Evolutionary conservation across 2,888 invertebrate genomes (phyloP).

Genomic region (Orchesellides sinensis): DNA sequence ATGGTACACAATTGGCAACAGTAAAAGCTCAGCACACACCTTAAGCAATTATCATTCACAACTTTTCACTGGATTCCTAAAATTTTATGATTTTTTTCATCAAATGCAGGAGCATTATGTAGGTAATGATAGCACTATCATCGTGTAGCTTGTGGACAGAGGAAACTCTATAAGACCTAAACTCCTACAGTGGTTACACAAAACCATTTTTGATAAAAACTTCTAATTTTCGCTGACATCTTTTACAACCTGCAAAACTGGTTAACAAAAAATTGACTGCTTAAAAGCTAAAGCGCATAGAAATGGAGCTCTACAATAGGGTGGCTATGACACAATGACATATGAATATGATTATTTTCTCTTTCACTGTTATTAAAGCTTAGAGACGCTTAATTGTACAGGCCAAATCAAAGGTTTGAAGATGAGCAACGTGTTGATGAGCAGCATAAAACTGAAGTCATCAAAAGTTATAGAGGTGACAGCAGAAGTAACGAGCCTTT

Average conservation of each 20-base stretch:
- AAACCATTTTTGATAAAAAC: background rate
- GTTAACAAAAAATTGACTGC: constrained; percentile 22
- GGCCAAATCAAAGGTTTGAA: background rate
- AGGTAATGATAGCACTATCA: constrained; percentile 34
- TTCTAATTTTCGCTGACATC: constrained; percentile 14
- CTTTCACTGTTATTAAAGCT: background rate
- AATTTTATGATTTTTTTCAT: background rate
- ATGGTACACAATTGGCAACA: constrained; percentile 39
- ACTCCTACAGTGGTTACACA: background rate
- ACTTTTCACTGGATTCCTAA: constrained; percentile 24
- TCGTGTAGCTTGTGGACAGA: too few relatives aligned
- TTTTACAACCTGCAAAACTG: constrained; percentile 41
- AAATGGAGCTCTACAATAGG: background rate
- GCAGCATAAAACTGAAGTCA: background rate
- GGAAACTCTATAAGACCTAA: too few relatives aligned
- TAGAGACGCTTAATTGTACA: background rate
- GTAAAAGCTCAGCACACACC: constrained; percentile 51
- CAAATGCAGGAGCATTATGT: constrained; percentile 19
- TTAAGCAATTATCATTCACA: constrained; percentile 49
- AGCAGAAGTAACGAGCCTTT: background rate
- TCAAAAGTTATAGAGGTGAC: constrained; percentile 8
- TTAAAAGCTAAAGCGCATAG: too few relatives aligned
- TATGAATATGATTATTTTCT: constrained; percentile 6
- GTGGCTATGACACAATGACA: constrained; percentile 15
- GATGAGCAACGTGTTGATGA: background rate